Percentiles rank a stretch among this genome's conserved stretches.
Evolutionary conservation across 2,797 vertebrate genomes (phyloP).

Genomic region (Sebastes iracundus): DNA sequence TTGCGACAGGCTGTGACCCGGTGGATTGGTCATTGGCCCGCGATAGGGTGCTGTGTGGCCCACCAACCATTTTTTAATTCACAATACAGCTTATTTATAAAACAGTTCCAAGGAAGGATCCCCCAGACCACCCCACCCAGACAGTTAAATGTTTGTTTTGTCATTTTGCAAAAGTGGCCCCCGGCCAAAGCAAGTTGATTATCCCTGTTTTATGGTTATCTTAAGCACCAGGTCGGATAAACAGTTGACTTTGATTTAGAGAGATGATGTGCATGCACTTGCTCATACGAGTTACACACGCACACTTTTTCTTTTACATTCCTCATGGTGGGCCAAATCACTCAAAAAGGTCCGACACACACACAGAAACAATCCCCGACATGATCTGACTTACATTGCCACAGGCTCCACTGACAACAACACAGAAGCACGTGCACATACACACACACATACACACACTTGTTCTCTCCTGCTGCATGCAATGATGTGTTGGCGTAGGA

Average conservation of each 20-base stretch:
- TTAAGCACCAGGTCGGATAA: background rate
- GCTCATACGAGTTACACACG: background rate
- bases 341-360: background rate
- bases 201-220: background rate
- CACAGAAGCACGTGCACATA: background rate
- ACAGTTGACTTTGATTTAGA: background rate
- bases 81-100: background rate
- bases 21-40: background rate
- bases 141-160: background rate
- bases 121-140: no score
- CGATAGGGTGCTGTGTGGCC: background rate
- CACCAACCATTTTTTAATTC: background rate
- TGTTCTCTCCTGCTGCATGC: background rate
- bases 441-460: background rate
- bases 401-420: constrained; percentile 3
- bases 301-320: constrained; percentile 11
- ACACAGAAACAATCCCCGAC: constrained; percentile 8
- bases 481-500: background rate
- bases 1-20: no score
- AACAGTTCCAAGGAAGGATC: background rate
- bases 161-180: background rate
- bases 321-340: constrained; percentile 7
- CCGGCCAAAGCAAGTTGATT: background rate
- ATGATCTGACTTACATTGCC: constrained; percentile 20
- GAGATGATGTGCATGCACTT: background rate